These are phyloP conservation scores for Acanthosepion lycidas DNA, from an alignment of 2,888 invertebrate genomes.

Conservation along the genomic window DNA sequence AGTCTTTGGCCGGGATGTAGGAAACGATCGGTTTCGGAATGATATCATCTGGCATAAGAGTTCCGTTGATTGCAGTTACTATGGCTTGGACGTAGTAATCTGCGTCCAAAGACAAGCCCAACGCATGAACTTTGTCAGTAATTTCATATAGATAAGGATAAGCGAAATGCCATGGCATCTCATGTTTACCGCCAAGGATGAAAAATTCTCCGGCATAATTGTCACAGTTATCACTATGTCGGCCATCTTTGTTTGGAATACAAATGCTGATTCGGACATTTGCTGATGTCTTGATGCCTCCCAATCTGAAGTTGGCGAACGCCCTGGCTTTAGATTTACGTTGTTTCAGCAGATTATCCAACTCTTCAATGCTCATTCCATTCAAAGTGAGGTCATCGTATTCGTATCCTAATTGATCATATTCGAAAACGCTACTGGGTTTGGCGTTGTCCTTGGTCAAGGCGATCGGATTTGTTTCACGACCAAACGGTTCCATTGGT, in stretches of 20 bases:
- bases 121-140: conserved; percentile 49
- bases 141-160: conserved; percentile 54
- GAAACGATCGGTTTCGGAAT: conserved; percentile 49
- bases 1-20: conserved; percentile 50
- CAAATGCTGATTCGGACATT: conserved; percentile 52
- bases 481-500: conserved; percentile 51
- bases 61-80: conserved; percentile 54
- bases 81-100: conserved; percentile 51
- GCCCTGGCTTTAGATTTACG: conserved; percentile 50
- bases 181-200: conserved; percentile 54
- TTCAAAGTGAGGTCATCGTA: conserved; percentile 54
- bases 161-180: conserved; percentile 56
- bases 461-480: conserved; percentile 53
- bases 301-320: conserved; percentile 53
- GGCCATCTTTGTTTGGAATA: conserved; percentile 41
- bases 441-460: conserved; percentile 51
- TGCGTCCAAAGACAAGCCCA: conserved; percentile 49
- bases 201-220: conserved; percentile 55
- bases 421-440: conserved; percentile 50
- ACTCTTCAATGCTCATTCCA: conserved; percentile 50
- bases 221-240: conserved; percentile 47
- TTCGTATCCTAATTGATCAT: conserved; percentile 50
- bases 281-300: conserved; percentile 54
- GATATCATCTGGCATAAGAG: conserved; percentile 44
- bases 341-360: conserved; percentile 50